These are phyloP conservation scores for Crotalus tigris DNA, from an alignment of 2,113 vertebrate species.

Conservation along the genomic window DNA sequence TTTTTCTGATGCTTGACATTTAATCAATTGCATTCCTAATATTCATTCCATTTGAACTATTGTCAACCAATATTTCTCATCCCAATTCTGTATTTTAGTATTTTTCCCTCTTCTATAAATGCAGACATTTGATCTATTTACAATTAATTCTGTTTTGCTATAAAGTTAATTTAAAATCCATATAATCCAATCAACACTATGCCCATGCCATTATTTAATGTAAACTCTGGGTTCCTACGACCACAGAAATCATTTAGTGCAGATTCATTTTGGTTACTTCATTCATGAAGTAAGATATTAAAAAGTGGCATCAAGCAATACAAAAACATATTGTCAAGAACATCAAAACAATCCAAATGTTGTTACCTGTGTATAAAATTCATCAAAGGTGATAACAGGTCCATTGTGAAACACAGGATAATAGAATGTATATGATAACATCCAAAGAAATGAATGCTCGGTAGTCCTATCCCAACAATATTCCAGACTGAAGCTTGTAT, in stretches of 20 bases:
- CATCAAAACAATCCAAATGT: background rate
- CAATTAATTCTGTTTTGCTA: background rate
- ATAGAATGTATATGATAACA: conserved; percentile 90
- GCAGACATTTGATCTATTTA: background rate
- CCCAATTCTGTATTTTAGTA: background rate
- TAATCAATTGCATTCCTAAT: background rate
- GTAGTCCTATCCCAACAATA: conserved; percentile 74
- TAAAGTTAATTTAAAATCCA: background rate
- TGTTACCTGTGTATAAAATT: conserved; percentile 83
- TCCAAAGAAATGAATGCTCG: conserved; percentile 74
- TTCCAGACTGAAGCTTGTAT: conserved; percentile 90
- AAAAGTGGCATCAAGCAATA: background rate
- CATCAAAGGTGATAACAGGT: conserved; percentile 83
- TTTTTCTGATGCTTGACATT: background rate
- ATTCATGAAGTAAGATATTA: background rate
- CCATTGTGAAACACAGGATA: conserved; percentile 95
- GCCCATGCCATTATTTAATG: background rate
- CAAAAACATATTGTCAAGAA: background rate
- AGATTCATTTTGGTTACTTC: background rate
- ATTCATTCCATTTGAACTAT: background rate
- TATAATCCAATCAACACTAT: background rate
- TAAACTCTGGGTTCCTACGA: background rate
- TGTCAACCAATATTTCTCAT: background rate
- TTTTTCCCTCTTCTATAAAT: background rate
- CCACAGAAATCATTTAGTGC: background rate